Conservation (phyloP, 2,797 vertebrate genomes). For the Darevskia mixta region DNA sequence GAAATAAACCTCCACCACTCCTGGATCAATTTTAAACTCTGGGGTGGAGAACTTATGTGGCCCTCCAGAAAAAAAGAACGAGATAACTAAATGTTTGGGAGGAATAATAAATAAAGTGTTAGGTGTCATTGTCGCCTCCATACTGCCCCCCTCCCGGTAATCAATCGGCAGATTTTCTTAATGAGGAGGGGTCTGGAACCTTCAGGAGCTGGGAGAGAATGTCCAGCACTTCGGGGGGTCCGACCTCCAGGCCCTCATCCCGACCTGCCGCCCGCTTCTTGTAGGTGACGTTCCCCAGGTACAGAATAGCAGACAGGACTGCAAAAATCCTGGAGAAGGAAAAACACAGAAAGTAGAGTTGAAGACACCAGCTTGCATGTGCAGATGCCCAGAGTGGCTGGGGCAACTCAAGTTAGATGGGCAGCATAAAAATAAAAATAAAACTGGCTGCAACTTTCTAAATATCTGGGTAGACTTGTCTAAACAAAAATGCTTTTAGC, state of each 20-base stretch:
- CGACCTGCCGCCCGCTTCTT: slow-evolving; percentile 85
- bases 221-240: slow-evolving; percentile 87
- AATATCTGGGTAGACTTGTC: no score
- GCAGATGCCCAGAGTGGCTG: no score
- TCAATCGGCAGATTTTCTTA: no score
- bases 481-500: no score
- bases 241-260: slow-evolving; percentile 86
- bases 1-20: neutral
- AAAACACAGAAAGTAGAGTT: neutral
- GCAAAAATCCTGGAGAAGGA: slow-evolving; percentile 89
- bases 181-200: slow-evolving; percentile 72
- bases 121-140: no score
- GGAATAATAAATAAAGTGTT: neutral
- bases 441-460: no score
- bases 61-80: neutral
- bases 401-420: no score
- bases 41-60: no score
- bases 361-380: no score
- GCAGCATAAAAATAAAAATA: no score
- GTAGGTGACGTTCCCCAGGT: slow-evolving; percentile 91
- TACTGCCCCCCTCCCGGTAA: no score
- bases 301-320: slow-evolving; percentile 92
- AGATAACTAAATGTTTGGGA: neutral
- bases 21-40: neutral
- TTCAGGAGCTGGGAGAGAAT: slow-evolving; percentile 91